phyloP scores from a whole-genome alignment of 2,888 invertebrate genomes.

The Pollenia amentaria region DNA sequence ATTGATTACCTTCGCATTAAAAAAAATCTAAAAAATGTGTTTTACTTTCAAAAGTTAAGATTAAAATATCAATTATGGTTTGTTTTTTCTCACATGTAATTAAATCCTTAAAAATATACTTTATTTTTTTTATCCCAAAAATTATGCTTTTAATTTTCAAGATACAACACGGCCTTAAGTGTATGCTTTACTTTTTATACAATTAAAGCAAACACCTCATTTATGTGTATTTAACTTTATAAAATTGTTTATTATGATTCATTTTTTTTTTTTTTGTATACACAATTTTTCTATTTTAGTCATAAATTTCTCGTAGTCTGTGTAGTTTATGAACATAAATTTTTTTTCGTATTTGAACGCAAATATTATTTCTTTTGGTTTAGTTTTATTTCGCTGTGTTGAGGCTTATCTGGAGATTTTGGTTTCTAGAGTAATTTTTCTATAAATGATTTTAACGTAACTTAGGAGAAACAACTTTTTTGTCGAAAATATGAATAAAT shows the following conservation, averaged over 20 bases:
- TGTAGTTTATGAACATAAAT: slow-evolving; percentile 20
- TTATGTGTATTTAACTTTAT: not conserved
- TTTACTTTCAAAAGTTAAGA: too few relatives aligned
- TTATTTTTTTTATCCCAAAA: too few relatives aligned
- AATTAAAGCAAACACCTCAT: slow-evolving; percentile 13
- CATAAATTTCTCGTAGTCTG: slow-evolving; percentile 6
- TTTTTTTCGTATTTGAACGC: not conserved
- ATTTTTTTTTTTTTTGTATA: not conserved
- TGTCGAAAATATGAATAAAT: slow-evolving; percentile 39
- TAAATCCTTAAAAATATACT: too few relatives aligned
- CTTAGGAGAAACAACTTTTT: slow-evolving; percentile 12
- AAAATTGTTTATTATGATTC: not conserved
- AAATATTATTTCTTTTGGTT: not conserved
- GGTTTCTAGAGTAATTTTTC: slow-evolving; percentile 35
- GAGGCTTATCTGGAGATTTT: not conserved
- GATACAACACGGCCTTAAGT: not conserved
- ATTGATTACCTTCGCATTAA: too few relatives aligned
- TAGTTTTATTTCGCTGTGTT: not conserved
- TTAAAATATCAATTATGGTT: too few relatives aligned
- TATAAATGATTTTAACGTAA: slow-evolving; percentile 57
- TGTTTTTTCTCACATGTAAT: too few relatives aligned
- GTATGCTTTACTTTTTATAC: not conserved
- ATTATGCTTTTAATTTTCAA: not conserved
- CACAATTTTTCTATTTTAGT: not conserved
- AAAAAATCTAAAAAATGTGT: too few relatives aligned